A percentile compares a stretch with the other conserved stretches of the same genome.
Conservation (phyloP, 2,113 vertebrate genomes). For the Tachysurus vachellii region DNA sequence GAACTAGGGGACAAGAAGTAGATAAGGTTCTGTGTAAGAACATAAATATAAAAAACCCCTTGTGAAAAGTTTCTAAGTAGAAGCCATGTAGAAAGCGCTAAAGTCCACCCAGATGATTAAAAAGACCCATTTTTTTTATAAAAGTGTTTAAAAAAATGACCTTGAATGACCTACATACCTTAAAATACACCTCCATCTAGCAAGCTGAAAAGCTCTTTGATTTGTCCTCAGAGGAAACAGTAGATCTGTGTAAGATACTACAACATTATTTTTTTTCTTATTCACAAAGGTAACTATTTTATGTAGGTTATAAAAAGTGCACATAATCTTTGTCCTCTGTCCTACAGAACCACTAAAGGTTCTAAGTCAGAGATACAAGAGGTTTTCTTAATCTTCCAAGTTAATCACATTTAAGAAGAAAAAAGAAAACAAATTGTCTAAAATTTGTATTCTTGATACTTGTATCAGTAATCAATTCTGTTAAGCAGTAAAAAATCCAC, state of each 20-base stretch:
- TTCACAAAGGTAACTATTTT: background rate
- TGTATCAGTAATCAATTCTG: background rate
- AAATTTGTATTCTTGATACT: background rate
- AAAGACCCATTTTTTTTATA: background rate
- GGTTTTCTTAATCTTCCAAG: background rate
- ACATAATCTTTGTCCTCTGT: background rate
- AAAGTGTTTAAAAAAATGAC: background rate
- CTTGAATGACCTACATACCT: background rate
- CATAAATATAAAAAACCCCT: background rate
- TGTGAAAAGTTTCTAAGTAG: background rate
- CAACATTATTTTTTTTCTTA: background rate
- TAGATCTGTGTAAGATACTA: background rate
- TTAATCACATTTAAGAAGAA: background rate
- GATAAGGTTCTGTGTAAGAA: background rate
- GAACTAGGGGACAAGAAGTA: background rate
- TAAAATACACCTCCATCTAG: background rate
- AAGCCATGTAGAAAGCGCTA: background rate
- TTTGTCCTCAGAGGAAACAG: background rate
- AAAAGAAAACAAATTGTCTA: too few relatives aligned
- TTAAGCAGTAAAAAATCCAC: background rate
- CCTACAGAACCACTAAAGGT: background rate
- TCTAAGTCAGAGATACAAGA: background rate
- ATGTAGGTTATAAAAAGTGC: background rate
- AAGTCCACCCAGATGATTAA: background rate
- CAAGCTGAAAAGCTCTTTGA: background rate